These are phyloP conservation scores for Poecilia gillii DNA, from an alignment of 2,797 vertebrate species.

Conservation along the genomic window DNA sequence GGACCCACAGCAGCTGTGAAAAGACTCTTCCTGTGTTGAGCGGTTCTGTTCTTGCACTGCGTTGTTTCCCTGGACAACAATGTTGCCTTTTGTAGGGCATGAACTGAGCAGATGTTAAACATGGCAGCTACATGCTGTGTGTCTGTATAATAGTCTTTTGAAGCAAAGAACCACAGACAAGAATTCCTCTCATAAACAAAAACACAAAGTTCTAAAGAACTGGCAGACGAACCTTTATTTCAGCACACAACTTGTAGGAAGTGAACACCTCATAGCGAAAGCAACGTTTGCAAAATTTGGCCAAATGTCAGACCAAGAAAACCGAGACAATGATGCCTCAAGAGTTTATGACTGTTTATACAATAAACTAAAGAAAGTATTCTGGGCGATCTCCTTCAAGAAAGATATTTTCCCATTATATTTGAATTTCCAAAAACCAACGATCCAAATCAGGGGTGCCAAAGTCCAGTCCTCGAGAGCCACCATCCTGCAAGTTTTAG, in stretches of 20 bases:
- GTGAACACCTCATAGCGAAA: background rate
- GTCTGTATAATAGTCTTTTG: constrained; percentile 1
- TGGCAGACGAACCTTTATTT: background rate
- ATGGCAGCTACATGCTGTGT: background rate
- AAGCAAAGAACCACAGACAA: background rate
- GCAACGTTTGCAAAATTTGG: background rate
- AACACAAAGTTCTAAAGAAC: background rate
- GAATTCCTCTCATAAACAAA: constrained; percentile 3
- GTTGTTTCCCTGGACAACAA: constrained; percentile 23
- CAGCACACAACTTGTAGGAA: background rate
- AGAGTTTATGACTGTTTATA: background rate
- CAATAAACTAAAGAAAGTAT: background rate
- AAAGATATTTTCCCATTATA: background rate
- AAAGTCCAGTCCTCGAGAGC: no score
- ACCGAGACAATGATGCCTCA: background rate
- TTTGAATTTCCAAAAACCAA: background rate
- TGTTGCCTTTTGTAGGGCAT: constrained; percentile 17
- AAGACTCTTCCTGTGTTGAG: background rate
- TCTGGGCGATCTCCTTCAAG: background rate
- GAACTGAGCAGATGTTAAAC: constrained; percentile 3
- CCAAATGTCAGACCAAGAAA: background rate
- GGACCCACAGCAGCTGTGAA: background rate
- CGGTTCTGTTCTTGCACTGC: background rate
- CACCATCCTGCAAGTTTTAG: no score
- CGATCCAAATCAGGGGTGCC: background rate